These are phyloP conservation scores for Zeus faber DNA, from an alignment of 2,113 vertebrate genomes.

Conservation along the genomic window DNA sequence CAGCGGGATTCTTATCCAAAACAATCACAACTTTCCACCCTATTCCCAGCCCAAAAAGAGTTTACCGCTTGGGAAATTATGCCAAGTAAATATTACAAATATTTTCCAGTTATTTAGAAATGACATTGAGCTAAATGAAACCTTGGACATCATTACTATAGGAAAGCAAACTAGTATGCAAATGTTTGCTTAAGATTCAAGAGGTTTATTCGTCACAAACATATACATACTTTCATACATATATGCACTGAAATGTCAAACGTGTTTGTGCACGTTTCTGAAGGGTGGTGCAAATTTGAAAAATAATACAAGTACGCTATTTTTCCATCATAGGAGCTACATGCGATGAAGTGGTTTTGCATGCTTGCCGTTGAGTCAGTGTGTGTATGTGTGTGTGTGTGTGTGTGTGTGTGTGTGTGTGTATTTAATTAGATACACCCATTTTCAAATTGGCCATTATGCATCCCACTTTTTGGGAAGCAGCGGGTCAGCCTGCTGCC, in stretches of 20 bases:
- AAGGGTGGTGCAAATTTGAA: no score
- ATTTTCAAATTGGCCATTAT: conserved; percentile 38
- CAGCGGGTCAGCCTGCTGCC: conserved; percentile 29
- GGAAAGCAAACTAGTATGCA: not conserved
- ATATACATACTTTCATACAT: no score
- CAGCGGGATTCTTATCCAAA: conserved; percentile 51
- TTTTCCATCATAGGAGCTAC: not conserved
- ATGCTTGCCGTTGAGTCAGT: not conserved
- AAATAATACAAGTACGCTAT: conserved; percentile 7
- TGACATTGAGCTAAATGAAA: conserved; percentile 19
- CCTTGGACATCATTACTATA: conserved; percentile 4
- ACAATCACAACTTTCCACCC: conserved; percentile 44
- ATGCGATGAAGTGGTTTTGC: not conserved
- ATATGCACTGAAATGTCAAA: no score
- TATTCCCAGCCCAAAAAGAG: conserved; percentile 51
- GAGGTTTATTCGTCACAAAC: no score
- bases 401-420: conserved; percentile 2
- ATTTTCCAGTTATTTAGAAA: conserved; percentile 11
- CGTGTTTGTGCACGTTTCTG: no score
- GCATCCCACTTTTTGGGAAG: conserved; percentile 17
- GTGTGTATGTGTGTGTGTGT: not conserved
- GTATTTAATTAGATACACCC: conserved; percentile 28
- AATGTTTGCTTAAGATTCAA: no score
- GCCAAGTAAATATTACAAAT: conserved; percentile 6
- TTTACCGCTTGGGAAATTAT: not conserved